Percentiles rank a stretch among this genome's conserved stretches.
Evolutionary conservation across 2,797 vertebrate species (phyloP).

Genomic region (Danio albolineatus): DNA sequence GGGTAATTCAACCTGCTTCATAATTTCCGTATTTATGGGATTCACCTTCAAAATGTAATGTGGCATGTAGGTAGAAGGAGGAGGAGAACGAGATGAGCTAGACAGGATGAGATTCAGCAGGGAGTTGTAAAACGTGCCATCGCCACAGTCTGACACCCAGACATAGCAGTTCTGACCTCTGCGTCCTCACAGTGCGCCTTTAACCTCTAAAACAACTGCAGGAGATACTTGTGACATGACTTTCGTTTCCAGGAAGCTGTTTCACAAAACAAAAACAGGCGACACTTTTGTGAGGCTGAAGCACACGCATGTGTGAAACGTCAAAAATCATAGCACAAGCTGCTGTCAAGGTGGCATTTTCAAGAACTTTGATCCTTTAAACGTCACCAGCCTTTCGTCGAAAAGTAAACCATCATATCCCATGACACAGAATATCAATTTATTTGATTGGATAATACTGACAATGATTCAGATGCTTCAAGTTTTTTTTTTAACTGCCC

Average conservation of each 20-base stretch:
- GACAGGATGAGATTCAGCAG: slow-evolving; percentile 48
- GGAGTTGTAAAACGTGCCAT: slow-evolving; percentile 76
- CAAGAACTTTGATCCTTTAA: slow-evolving; percentile 15
- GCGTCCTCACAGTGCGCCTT: slow-evolving; percentile 62
- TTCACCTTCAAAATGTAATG: slow-evolving; percentile 86
- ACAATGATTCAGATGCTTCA: no score
- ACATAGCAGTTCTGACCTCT: slow-evolving; percentile 72
- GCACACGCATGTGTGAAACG: background rate
- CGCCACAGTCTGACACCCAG: slow-evolving; percentile 70
- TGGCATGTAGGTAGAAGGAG: slow-evolving; percentile 72
- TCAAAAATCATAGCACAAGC: background rate
- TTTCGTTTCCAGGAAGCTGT: slow-evolving; percentile 9
- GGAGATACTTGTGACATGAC: slow-evolving; percentile 49
- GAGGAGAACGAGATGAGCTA: slow-evolving; percentile 42
- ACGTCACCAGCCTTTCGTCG: background rate
- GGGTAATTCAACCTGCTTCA: slow-evolving; percentile 78
- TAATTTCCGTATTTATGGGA: slow-evolving; percentile 82
- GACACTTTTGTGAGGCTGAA: background rate
- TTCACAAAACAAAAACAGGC: background rate
- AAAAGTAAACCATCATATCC: no score
- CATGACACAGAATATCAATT: no score
- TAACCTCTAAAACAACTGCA: slow-evolving; percentile 72
- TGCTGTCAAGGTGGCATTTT: background rate
- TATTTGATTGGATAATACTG: no score
- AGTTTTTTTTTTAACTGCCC: no score